Evolutionary conservation across 2,888 invertebrate species (phyloP), one percentile per base, ranked within the genome.

Genomic region (Amaurobius ferox): DNA sequence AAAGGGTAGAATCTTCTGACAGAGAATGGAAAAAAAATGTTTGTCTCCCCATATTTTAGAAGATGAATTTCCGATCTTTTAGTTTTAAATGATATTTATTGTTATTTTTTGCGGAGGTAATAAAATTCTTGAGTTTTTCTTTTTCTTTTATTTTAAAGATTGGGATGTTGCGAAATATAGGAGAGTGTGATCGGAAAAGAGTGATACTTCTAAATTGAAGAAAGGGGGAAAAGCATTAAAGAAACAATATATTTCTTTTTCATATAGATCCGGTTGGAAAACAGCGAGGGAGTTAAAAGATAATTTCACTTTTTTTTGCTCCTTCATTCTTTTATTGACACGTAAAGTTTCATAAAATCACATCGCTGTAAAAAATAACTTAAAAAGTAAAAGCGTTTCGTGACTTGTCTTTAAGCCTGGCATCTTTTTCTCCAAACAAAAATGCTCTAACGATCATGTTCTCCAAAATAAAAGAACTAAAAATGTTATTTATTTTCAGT

Each of bases 361-460:
- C 48, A 48, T 11, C 6, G 7, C 9, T n/a, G n/a, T 35, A 35
- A 61, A 61, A 61, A 19, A 61, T 23, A 61, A 61, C 61, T 61
- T 61, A 16, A 6, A 61, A 26, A 61, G 61, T 26, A 23, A 19
- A 61, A 23, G 19, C 35, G 9, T 48, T 64, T 66, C 66, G 32
- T 5, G 30, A 29, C 13, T 29, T n/a, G n/a, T 1, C 30, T 66
- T 16, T 23, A 23, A 61, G 28, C 28, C 23, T 30, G 29, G 29
- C 16, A n/a, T 28, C 29, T n/a, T 13, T 16, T 66, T 66, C 28
- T 28, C 13, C 28, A 30, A 66, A 30, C 66, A 30, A 29, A 66
- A 66, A 66, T 66, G n/a, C 66, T 66, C 28, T 66, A 66, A 66
- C 66, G 66, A 66, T 66, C 30, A 66, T 66, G 66, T 66, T 66